Conservation (phyloP, 2,888 invertebrate genomes). For the Xanthia icteritia region DNA sequence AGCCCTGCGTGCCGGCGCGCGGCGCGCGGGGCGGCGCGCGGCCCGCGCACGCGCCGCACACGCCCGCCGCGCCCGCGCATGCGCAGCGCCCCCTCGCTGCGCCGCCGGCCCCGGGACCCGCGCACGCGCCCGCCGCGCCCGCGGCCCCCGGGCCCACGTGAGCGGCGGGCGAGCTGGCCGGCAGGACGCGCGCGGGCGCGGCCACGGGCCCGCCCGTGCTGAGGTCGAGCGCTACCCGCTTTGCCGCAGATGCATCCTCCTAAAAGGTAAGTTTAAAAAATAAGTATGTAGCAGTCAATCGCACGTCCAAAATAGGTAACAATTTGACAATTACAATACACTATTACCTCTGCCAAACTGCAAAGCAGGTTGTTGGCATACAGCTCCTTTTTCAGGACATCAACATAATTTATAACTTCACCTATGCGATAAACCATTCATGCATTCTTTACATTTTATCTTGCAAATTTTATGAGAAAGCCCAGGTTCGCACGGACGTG, state of each 20-base stretch:
- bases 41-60: slow-evolving; percentile 92
- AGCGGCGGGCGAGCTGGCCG: slow-evolving; percentile 87
- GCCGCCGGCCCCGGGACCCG: slow-evolving; percentile 91
- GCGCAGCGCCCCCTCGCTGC: slow-evolving; percentile 88
- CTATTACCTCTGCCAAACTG: background rate
- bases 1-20: slow-evolving; percentile 97
- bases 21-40: slow-evolving; percentile 93
- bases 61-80: slow-evolving; percentile 92
- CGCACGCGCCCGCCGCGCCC: slow-evolving; percentile 92
- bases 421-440: no score
- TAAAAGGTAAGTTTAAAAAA: slow-evolving; percentile 33
- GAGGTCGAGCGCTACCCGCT: slow-evolving; percentile 81
- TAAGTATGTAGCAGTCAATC: background rate
- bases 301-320: background rate
- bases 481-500: no score
- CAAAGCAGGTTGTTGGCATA: no score
- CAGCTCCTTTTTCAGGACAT: no score
- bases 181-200: slow-evolving; percentile 80
- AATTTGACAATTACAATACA: background rate
- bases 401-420: no score
- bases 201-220: slow-evolving; percentile 62
- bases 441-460: no score
- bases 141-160: slow-evolving; percentile 91
- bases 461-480: no score
- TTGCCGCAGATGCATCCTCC: slow-evolving; percentile 72